These are phyloP conservation scores for Eonycteris spelaea DNA, from an alignment of 2,113 vertebrate species.

Conservation along the genomic window DNA sequence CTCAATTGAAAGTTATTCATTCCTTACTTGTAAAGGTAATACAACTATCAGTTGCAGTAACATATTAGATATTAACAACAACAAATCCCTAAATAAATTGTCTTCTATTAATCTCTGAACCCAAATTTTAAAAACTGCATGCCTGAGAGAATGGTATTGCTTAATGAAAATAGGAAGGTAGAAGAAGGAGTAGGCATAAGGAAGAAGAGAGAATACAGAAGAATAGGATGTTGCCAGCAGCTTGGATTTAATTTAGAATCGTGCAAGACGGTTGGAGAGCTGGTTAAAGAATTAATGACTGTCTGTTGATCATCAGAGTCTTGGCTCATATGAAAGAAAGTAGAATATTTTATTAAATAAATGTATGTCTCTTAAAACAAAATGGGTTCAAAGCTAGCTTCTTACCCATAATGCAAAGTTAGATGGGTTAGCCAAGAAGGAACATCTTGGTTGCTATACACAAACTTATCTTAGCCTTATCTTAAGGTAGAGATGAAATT, in stretches of 20 bases:
- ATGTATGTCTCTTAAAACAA: conserved; percentile 42
- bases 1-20: background rate
- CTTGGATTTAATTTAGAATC: conserved; percentile 77
- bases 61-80: background rate
- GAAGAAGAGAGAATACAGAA: background rate
- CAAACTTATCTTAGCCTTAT: background rate
- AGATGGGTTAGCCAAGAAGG: background rate
- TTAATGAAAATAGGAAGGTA: background rate
- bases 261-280: conserved; percentile 49
- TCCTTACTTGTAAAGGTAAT: background rate
- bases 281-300: conserved; percentile 72
- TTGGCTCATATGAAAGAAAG: conserved; percentile 22
- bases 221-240: conserved; percentile 51
- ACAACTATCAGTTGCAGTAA: background rate
- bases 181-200: background rate
- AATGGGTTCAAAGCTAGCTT: conserved; percentile 7
- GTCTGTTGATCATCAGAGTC: conserved; percentile 57
- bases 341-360: conserved; percentile 67
- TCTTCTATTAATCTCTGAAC: background rate
- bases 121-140: background rate
- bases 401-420: background rate
- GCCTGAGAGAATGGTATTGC: background rate
- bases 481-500: background rate
- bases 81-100: background rate
- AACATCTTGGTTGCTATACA: background rate